phyloP scores from a whole-genome alignment of 1,140 invertebrate genomes.

The Diprion similis region DNA sequence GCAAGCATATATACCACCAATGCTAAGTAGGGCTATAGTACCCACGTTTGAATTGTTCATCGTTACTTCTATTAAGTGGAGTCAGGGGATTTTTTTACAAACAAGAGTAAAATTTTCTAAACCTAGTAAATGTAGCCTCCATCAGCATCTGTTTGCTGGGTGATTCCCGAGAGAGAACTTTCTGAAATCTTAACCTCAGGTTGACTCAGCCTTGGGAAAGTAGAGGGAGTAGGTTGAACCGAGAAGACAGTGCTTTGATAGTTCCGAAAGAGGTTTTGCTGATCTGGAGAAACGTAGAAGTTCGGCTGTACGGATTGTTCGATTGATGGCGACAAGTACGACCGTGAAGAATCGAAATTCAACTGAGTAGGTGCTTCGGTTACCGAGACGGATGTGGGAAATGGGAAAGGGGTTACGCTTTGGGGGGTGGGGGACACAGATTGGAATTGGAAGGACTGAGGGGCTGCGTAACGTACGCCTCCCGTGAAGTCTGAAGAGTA shows the following conservation, averaged over 20 bases:
- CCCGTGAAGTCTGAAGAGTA: neutral
- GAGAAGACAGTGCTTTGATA: neutral
- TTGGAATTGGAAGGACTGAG: neutral
- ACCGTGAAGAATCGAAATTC: neutral
- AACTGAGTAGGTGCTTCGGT: neutral
- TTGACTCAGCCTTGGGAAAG: conserved; percentile 31
- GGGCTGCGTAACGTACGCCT: neutral
- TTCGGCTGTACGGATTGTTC: neutral
- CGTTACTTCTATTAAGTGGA: neutral
- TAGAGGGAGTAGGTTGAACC: neutral
- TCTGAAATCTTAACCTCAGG: neutral
- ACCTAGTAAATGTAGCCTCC: conserved; percentile 54
- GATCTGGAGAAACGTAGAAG: neutral
- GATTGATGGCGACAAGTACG: conserved; percentile 9
- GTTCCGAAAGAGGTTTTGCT: neutral
- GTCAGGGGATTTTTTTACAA: conserved; percentile 10
- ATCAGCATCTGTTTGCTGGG: conserved; percentile 32
- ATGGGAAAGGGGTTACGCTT: neutral
- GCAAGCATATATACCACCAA: conserved; percentile 19
- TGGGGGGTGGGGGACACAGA: neutral
- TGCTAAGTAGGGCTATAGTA: conserved; percentile 17
- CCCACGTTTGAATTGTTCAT: conserved; percentile 15
- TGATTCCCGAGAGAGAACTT: neutral
- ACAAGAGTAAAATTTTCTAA: neutral
- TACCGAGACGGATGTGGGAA: neutral